Conservation (phyloP, 2,888 invertebrate species). For the Trichogramma dendrolimi region DNA sequence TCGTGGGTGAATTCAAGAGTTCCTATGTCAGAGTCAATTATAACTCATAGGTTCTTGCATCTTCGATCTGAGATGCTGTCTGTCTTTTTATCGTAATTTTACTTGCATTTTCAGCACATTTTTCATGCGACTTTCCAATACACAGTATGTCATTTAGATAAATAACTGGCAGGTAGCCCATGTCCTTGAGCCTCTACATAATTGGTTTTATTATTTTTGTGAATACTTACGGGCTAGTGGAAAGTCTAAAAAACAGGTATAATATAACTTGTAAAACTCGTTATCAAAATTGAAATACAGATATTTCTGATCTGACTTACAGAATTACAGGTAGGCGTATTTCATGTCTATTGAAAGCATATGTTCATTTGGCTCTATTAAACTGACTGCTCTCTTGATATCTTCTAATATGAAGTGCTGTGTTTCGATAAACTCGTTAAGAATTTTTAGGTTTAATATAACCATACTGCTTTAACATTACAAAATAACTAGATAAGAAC, state of each 20-base stretch:
- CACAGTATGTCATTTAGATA: conserved; percentile 2
- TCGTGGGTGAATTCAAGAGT: conserved; percentile 11
- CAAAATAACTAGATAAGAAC: conserved; percentile 19
- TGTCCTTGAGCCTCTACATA: background rate
- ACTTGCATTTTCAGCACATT: conserved; percentile 1
- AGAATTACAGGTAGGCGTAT: conserved; percentile 6
- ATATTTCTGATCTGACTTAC: conserved; percentile 3
- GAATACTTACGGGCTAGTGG: conserved; percentile 7
- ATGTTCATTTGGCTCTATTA: conserved; percentile 4
- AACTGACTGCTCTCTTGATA: conserved; percentile 3
- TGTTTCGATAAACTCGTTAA: conserved; percentile 15
- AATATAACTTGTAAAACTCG: conserved; percentile 1
- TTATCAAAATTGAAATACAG: conserved; percentile 3
- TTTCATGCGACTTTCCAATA: background rate
- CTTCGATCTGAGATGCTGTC: background rate
- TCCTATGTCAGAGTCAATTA: conserved; percentile 6
- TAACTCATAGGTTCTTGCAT: conserved; percentile 16
- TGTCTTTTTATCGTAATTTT: conserved; percentile 13
- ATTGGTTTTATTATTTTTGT: conserved; percentile 17
- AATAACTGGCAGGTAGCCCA: conserved; percentile 9
- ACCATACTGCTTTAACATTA: conserved; percentile 13
- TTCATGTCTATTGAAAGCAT: no score
- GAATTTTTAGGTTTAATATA: conserved; percentile 17
- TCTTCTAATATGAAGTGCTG: conserved; percentile 22
- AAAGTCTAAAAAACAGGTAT: conserved; percentile 8